Conservation (phyloP, 2,797 vertebrate genomes). For the Anas bahamensis region DNA sequence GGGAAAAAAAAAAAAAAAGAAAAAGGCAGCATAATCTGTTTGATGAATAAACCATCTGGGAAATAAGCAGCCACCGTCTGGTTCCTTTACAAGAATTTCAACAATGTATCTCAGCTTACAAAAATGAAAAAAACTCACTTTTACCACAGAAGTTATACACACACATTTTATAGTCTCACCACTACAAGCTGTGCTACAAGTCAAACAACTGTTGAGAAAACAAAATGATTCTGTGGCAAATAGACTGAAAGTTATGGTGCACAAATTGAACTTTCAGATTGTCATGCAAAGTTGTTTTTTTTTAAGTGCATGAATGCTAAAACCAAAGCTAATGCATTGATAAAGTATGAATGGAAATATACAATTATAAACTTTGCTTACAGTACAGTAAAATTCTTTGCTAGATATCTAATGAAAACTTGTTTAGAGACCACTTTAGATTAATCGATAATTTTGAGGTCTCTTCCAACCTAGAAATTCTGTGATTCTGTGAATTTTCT, state of each 20-base stretch:
- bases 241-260: not conserved
- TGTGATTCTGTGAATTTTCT: not conserved
- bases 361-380: not conserved
- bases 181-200: not conserved
- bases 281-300: not conserved
- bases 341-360: not conserved
- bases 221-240: not conserved
- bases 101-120: not conserved
- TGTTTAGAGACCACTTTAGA: not conserved
- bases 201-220: not conserved
- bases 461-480: too few relatives aligned
- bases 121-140: not conserved
- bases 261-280: not conserved
- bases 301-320: not conserved
- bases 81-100: not conserved
- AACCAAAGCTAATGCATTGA: not conserved
- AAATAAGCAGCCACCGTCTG: not conserved
- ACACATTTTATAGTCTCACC: not conserved
- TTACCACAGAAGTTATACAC: not conserved
- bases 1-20: too few relatives aligned
- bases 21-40: not conserved
- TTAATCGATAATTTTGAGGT: not conserved
- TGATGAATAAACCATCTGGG: not conserved
- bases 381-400: not conserved
- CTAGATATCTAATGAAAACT: not conserved